Evolutionary conservation across 2,888 invertebrate genomes (phyloP), one percentile per base, ranked within the genome.

Genomic region (Hemithea aestivaria): DNA sequence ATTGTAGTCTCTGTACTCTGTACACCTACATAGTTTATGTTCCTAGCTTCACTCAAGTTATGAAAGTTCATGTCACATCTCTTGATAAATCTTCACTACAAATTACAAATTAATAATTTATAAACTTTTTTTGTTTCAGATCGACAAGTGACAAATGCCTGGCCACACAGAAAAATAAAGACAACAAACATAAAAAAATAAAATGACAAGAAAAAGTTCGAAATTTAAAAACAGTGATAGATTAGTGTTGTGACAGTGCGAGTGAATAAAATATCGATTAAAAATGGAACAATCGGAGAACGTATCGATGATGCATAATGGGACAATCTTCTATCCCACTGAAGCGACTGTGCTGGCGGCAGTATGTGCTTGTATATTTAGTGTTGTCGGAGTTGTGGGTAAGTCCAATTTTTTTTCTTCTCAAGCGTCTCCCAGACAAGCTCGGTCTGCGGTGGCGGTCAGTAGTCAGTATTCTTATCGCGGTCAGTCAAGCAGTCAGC

Each of bases 381-480:
- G 93, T 65, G 75, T 93, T 37, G 87, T 95, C 27, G 96, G 96
- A 44, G 90, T 95, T 43, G 81, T 93, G 42, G 96, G 95, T 95
- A 84, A 89, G 90, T n/a, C n/a, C n/a, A n/a, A n/a, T n/a, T n/a
- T n/a, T n/a, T n/a, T n/a, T n/a, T n/a, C n/a, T n/a, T n/a, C n/a
- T n/a, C n/a, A n/a, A n/a, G n/a, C n/a, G n/a, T n/a, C n/a, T n/a
- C n/a, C n/a, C n/a, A n/a, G n/a, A n/a, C n/a, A n/a, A n/a, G n/a
- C n/a, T n/a, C n/a, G n/a, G n/a, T n/a, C n/a, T n/a, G n/a, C n/a
- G n/a, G n/a, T n/a, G n/a, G n/a, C n/a, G n/a, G n/a, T n/a, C n/a
- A n/a, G n/a, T n/a, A n/a, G n/a, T n/a, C n/a, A n/a, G n/a, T n/a
- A n/a, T n/a, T n/a, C n/a, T n/a, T n/a, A n/a, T n/a, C n/a, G n/a